Evolutionary conservation across 1,140 invertebrate genomes (phyloP), one percentile per base, ranked within the genome.

Genomic region (Chelonus insularis): DNA sequence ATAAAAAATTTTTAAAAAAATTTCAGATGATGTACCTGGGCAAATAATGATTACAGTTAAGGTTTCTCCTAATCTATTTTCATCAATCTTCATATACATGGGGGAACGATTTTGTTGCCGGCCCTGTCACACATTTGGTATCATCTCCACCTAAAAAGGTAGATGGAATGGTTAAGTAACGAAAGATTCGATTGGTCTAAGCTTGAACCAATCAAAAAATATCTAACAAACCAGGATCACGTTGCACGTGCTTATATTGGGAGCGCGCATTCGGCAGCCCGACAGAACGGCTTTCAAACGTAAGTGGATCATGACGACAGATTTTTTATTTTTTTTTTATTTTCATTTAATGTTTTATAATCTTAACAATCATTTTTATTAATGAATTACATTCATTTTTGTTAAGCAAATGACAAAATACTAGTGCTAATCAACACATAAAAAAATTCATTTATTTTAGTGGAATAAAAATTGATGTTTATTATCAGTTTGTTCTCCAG

Each of bases 191-290:
- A 84, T 86, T 85, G 83, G 84, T 34, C 56, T 61, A 63, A 16
- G 2, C 32, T 6, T 4, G 62, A 60, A 43, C 84, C 84, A 87
- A 87, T 85, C 65, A 45, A 2, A 6, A 20, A 48, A 59, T 68
- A 68, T 76, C 74, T 84, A 79, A 79, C 72, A 84, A 65, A 72
- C 74, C 81, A 83, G 87, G 87, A 89, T 92, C 89, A 89, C 88
- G 86, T 92, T 91, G 88, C 90, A 86, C 80, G 85, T 86, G 90
- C 91, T 92, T 92, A 91, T 91, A 92, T 88, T 86, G 84, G 85
- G 84, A 82, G 81, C 75, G 80, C 76, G 81, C 76, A 83, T 82
- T 84, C 83, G 83, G 84, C 82, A 81, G 83, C 85, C 85, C 86
- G 87, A 90, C 91, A 93, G 91, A 93, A 92, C 90, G 91, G 90